These are phyloP conservation scores for Pyrgus malvae DNA, from an alignment of 2,888 invertebrate species.

Conservation along the genomic window DNA sequence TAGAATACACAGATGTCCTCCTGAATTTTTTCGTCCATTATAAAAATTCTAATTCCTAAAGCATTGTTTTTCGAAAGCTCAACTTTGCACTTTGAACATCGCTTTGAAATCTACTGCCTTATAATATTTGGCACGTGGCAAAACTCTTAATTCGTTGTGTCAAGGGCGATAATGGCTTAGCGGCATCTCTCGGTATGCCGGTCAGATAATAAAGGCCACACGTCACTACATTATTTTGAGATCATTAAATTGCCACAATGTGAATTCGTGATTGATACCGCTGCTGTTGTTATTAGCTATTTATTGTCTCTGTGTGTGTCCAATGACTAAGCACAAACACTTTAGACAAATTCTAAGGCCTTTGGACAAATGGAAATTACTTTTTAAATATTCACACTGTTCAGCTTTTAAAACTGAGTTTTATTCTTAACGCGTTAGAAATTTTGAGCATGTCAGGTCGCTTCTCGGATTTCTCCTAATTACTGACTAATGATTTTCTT, in stretches of 20 bases:
- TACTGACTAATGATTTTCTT: too few relatives aligned
- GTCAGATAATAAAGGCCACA: slow-evolving; percentile 53
- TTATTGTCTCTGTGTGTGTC: background rate
- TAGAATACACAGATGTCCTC: too few relatives aligned
- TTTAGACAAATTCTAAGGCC: too few relatives aligned
- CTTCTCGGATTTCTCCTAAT: too few relatives aligned
- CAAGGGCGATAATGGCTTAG: slow-evolving; percentile 43
- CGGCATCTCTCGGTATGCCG: slow-evolving; percentile 39
- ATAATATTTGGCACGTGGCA: slow-evolving; percentile 32
- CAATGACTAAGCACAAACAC: background rate
- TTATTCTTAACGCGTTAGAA: too few relatives aligned
- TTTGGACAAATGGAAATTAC: too few relatives aligned
- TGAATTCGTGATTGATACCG: slow-evolving; percentile 58
- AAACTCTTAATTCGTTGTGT: slow-evolving; percentile 41
- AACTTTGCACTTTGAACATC: slow-evolving; percentile 22
- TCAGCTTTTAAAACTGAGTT: too few relatives aligned
- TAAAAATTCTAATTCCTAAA: too few relatives aligned
- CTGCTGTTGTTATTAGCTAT: slow-evolving; percentile 5
- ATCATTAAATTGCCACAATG: slow-evolving; percentile 65
- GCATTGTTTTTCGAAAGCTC: too few relatives aligned
- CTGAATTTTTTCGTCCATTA: too few relatives aligned
- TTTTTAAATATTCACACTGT: too few relatives aligned
- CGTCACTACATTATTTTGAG: slow-evolving; percentile 74
- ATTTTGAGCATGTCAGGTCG: too few relatives aligned
- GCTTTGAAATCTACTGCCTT: slow-evolving; percentile 13